These are phyloP conservation scores for Rhynchophorus ferrugineus DNA, from an alignment of 1,140 invertebrate genomes.

Conservation along the genomic window DNA sequence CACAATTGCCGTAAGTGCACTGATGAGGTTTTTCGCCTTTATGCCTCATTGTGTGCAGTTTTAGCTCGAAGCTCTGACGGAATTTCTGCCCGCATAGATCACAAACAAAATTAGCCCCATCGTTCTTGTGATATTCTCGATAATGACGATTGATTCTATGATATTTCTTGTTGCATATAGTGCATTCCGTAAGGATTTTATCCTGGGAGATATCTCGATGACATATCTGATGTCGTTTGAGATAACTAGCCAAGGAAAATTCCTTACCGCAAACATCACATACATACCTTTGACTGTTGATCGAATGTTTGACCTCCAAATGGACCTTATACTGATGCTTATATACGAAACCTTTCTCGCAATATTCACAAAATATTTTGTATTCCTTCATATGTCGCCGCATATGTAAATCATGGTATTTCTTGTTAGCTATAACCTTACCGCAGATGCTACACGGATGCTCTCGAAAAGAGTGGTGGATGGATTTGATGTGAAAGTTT, in stretches of 20 bases:
- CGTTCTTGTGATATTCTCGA: constrained; percentile 7
- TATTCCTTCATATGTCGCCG: constrained; percentile 51
- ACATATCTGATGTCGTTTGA: constrained; percentile 11
- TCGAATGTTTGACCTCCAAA: constrained; percentile 8
- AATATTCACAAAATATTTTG: constrained; percentile 26
- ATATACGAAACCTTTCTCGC: constrained; percentile 28
- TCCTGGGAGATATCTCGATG: constrained; percentile 44
- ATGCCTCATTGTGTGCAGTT: constrained; percentile 54
- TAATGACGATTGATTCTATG: constrained; percentile 13
- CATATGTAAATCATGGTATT: constrained; percentile 56
- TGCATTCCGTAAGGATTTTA: constrained; percentile 46
- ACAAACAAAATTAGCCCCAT: constrained; percentile 41
- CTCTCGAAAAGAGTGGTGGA: constrained; percentile 43
- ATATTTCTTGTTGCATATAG: constrained; percentile 44
- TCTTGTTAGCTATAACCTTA: constrained; percentile 59
- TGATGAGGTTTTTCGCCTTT: constrained; percentile 61
- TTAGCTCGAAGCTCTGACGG: constrained; percentile 47
- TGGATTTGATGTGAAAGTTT: constrained; percentile 51
- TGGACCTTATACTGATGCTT: constrained; percentile 16
- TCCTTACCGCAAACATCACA: constrained; percentile 17
- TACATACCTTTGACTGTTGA: not conserved
- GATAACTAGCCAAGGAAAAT: constrained; percentile 11
- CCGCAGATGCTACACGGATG: constrained; percentile 34
- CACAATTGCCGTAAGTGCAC: constrained; percentile 46
- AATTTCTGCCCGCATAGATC: constrained; percentile 64